Conservation (phyloP, 1,140 invertebrate genomes). For the Lordiphosa stackelbergi region DNA sequence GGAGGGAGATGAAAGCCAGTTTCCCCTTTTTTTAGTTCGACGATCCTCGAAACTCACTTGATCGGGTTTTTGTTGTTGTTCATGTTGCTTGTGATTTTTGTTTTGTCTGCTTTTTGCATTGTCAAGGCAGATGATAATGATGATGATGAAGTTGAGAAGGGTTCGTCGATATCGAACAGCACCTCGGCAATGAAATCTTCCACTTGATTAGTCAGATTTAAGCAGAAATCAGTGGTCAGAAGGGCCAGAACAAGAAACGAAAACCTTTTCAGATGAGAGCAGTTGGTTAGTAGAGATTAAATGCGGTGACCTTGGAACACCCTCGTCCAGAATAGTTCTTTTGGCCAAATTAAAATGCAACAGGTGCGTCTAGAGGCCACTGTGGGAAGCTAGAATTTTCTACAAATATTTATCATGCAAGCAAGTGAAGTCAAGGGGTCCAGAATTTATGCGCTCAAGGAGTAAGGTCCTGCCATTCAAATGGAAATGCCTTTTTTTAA, state of each 20-base stretch:
- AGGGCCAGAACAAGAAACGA: conserved; percentile 4
- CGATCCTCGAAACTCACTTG: conserved; percentile 64
- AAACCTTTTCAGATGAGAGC: conserved; percentile 18
- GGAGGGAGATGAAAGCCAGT: conserved; percentile 43
- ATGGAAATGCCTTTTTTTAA: conserved; percentile 37
- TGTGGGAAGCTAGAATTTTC: conserved; percentile 44
- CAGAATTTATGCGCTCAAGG: conserved; percentile 31
- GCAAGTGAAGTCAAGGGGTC: conserved; percentile 65
- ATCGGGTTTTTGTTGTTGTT: conserved; percentile 51
- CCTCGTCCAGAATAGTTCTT: conserved; percentile 58
- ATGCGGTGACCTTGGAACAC: conserved; percentile 43
- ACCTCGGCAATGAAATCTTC: conserved; percentile 67
- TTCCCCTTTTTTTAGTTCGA: conserved; percentile 37
- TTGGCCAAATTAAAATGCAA: conserved; percentile 13
- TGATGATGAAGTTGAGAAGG: conserved; percentile 70
- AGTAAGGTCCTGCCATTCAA: conserved; percentile 33
- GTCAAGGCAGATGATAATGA: conserved; percentile 64
- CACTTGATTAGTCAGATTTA: conserved; percentile 65
- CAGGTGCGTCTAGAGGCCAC: conserved; percentile 38
- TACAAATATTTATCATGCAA: conserved; percentile 29
- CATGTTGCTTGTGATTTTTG: conserved; percentile 29
- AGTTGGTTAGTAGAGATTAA: conserved; percentile 45
- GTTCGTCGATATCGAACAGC: conserved; percentile 55
- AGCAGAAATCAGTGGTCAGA: conserved; percentile 24
- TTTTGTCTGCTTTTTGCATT: conserved; percentile 53